These are phyloP conservation scores for Sphaeramia orbicularis DNA, from an alignment of 2,797 vertebrate genomes.

Conservation along the genomic window DNA sequence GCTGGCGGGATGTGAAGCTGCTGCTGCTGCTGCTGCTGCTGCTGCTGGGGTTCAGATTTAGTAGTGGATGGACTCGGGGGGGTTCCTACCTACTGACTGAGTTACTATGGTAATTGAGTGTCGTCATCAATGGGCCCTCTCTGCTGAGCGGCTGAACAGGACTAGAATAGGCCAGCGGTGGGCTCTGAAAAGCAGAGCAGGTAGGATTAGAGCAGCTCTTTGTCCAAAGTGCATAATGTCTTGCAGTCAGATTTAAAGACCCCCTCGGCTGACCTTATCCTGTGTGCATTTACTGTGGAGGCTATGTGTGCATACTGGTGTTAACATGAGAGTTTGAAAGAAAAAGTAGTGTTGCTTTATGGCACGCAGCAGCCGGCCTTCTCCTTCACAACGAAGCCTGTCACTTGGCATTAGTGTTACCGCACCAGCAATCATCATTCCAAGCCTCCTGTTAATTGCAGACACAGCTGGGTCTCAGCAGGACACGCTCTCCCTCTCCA, in stretches of 20 bases:
- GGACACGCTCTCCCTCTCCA: slow-evolving; percentile 85
- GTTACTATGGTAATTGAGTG: slow-evolving; percentile 99
- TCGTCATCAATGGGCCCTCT: slow-evolving; percentile 92
- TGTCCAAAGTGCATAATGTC: slow-evolving; percentile 97
- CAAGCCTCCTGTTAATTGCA: slow-evolving; percentile 99
- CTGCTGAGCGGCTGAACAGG: slow-evolving; percentile 90
- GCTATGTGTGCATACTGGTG: slow-evolving; percentile 39
- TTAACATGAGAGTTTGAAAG: slow-evolving; percentile 52
- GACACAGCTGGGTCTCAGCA: slow-evolving; percentile 99
- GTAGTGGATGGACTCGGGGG: slow-evolving; percentile 68
- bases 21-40: slow-evolving; percentile 50
- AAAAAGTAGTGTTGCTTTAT: slow-evolving; percentile 69
- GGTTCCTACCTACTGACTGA: slow-evolving; percentile 85
- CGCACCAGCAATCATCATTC: slow-evolving; percentile 98
- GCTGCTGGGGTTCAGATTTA: slow-evolving; percentile 81
- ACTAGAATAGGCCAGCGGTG: slow-evolving; percentile 94
- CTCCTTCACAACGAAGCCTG: slow-evolving; percentile 94
- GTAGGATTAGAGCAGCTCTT: slow-evolving; percentile 97
- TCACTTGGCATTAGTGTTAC: slow-evolving; percentile 98
- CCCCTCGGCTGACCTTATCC: slow-evolving; percentile 78
- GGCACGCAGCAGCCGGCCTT: slow-evolving; percentile 62
- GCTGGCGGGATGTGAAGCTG: slow-evolving; percentile 10
- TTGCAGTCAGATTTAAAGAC: slow-evolving; percentile 97
- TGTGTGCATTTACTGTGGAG: slow-evolving; percentile 43
- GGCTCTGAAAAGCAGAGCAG: slow-evolving; percentile 95